Evolutionary conservation across 2,113 vertebrate species (phyloP).

Genomic region (Meleagris gallopavo): DNA sequence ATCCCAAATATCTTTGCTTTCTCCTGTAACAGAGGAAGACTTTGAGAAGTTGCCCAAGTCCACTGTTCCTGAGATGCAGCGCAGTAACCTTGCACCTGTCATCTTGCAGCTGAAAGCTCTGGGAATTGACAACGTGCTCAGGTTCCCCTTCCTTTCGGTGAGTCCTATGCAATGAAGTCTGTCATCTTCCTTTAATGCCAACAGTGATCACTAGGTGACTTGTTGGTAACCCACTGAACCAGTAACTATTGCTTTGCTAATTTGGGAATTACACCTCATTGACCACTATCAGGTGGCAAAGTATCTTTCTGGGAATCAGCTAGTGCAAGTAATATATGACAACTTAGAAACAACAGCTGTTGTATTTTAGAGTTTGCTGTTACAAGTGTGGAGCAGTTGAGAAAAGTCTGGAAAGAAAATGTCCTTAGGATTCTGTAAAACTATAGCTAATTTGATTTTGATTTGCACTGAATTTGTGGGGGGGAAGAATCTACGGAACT

Average conservation of each 20-base stretch:
- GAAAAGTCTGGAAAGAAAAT: not conserved
- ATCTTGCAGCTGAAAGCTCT: slow-evolving; percentile 97
- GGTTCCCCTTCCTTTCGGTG: slow-evolving; percentile 97
- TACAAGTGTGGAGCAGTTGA: not conserved
- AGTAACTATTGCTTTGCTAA: not conserved
- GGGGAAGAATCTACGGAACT: not conserved
- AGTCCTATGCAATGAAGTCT: slow-evolving; percentile 52
- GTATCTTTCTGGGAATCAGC: not conserved
- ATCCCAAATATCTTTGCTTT: slow-evolving; percentile 20
- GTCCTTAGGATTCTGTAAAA: not conserved
- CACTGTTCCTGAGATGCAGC: slow-evolving; percentile 97
- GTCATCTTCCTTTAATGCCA: not conserved
- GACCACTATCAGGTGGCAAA: not conserved
- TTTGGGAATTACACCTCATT: not conserved
- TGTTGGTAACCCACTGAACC: not conserved
- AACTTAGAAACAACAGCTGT: not conserved
- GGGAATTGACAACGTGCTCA: slow-evolving; percentile 96
- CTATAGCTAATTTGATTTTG: not conserved
- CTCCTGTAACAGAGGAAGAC: slow-evolving; percentile 88
- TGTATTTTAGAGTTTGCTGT: not conserved
- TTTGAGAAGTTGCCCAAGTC: slow-evolving; percentile 91
- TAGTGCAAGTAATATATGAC: not conserved
- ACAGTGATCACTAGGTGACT: not conserved
- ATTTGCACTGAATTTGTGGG: not conserved
- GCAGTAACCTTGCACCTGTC: slow-evolving; percentile 94